Evolutionary conservation across 2,113 vertebrate species (phyloP), one percentile per base, ranked within the genome.

Genomic region (Lepisosteus oculatus): DNA sequence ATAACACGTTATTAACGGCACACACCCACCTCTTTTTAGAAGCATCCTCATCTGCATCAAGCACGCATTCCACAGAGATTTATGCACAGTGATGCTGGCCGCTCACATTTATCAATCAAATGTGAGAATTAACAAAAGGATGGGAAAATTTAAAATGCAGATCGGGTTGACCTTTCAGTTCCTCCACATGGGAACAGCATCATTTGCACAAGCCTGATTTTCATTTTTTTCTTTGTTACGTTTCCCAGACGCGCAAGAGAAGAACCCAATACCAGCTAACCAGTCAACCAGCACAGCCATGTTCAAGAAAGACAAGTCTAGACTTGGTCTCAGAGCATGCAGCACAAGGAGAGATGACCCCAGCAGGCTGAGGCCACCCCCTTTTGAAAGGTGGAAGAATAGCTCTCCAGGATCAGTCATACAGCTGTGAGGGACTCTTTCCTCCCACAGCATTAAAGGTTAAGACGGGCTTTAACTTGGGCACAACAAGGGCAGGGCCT

Each of bases 1-100:
- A 80, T 77, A 86, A 80, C 80, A 79, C 70, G 61, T 86, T 81
- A 85, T 87, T 83, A 83, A 75, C 80, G 74, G 76, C 72, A 77
- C 62, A 29, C 78, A 74, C 74, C 73, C 72, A 71, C 73, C 54
- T 74, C 73, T 44, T 74, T 74, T 73, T 41, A 81, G 78, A 78
- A 77, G 63, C 67, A 62, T 73, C 63, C 29, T 29, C 29, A 29
- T 29, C 29, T 29, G 29, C 29, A 29, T 29, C 29, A 29, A 29
- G 29, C 29, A 29, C 29, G 29, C 29, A 29, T 29, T 29, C 29
- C 29, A 51, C 47, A 5, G 47, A 51, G 47, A 51, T 51, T 9
- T 5, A 9, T 9, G 9, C 47, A 51, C 47, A 51, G 9, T 7
- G 47, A 5, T 9, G 47, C 47, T 51, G 47, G 5, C 47, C 1